Percentiles rank a stretch among this genome's conserved stretches.
phyloP scores from a whole-genome alignment of 2,797 vertebrate species.

The Borostomias antarcticus region DNA sequence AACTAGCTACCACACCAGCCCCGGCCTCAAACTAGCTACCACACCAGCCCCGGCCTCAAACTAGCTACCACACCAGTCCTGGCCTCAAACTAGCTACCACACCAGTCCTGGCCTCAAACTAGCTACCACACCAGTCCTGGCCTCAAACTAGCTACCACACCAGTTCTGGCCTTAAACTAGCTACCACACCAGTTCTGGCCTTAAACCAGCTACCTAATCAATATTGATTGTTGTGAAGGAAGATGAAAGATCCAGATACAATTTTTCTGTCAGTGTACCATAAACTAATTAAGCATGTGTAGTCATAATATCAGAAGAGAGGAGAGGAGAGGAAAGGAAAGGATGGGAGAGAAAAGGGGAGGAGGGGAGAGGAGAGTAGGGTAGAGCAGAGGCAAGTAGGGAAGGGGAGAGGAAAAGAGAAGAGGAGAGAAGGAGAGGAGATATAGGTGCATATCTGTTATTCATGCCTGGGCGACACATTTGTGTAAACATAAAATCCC shows the following conservation, averaged over 20 bases:
- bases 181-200: too few relatives aligned
- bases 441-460: slow-evolving; percentile 72
- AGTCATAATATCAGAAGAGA: neutral
- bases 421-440: neutral
- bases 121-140: too few relatives aligned
- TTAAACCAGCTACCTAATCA: neutral
- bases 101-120: too few relatives aligned
- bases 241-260: neutral
- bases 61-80: too few relatives aligned
- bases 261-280: neutral
- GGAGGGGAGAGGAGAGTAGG: neutral
- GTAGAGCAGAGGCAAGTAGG: neutral
- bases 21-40: too few relatives aligned
- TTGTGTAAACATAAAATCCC: slow-evolving; percentile 91
- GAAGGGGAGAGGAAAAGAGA: neutral
- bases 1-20: too few relatives aligned
- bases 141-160: too few relatives aligned
- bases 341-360: neutral
- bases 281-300: neutral
- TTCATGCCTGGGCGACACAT: slow-evolving; percentile 82
- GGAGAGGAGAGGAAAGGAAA: too few relatives aligned
- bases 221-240: slow-evolving; percentile 7
- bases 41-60: too few relatives aligned
- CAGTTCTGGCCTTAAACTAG: too few relatives aligned
- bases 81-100: too few relatives aligned